Conservation (phyloP, 1,140 invertebrate species). For the Tetragonula clypearis region DNA sequence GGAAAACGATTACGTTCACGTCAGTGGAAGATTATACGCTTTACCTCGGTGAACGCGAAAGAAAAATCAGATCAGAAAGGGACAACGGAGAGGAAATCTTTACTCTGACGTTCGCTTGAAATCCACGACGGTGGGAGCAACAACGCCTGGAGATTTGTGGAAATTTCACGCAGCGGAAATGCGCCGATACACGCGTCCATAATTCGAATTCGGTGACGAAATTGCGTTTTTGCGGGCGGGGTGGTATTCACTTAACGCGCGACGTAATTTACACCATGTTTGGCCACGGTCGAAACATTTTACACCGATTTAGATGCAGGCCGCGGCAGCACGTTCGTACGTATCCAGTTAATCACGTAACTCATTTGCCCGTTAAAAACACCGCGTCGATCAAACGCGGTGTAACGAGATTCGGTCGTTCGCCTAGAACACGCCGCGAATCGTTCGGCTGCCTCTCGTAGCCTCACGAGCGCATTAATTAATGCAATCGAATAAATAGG, state of each 20-base stretch:
- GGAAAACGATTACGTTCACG: too few species aligned
- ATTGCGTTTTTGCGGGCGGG: neutral
- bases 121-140: neutral
- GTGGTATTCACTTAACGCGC: neutral
- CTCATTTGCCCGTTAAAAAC: constrained; percentile 35
- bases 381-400: constrained; percentile 62
- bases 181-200: too few species aligned
- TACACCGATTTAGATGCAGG: constrained; percentile 26
- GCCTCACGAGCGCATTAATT: constrained; percentile 47
- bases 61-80: too few species aligned
- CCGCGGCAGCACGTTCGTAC: neutral
- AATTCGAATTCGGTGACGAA: neutral
- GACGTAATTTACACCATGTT: neutral
- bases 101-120: neutral
- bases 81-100: too few species aligned
- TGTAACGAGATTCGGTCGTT: constrained; percentile 61
- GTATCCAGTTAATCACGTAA: constrained; percentile 32
- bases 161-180: neutral
- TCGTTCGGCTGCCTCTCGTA: constrained; percentile 55
- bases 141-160: too few species aligned
- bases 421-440: constrained; percentile 56
- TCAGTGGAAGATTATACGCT: too few species aligned
- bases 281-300: neutral
- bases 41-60: too few species aligned
- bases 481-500: constrained; percentile 42